Evolutionary conservation across 2,888 invertebrate species (phyloP).

Genomic region (Hofmannophila pseudospretella): DNA sequence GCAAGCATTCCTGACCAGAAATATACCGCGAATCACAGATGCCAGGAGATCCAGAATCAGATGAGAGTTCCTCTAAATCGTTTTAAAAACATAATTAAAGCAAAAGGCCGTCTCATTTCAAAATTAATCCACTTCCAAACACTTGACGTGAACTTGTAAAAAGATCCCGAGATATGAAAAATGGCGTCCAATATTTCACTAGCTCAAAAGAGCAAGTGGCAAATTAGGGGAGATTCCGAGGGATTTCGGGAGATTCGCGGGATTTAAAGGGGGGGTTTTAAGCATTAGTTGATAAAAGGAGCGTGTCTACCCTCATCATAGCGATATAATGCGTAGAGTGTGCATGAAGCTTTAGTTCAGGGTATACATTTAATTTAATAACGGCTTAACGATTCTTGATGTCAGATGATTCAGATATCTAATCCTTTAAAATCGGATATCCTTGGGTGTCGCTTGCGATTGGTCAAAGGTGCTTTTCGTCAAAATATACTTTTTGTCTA

Average conservation of each 20-base stretch:
- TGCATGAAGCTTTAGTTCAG: not conserved
- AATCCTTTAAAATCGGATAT: no score
- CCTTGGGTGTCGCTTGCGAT: no score
- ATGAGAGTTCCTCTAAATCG: no score
- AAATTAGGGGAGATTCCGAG: conserved; percentile 42
- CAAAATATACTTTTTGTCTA: no score
- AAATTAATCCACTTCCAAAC: conserved; percentile 14
- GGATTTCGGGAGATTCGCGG: no score
- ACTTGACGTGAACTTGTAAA: conserved; percentile 23
- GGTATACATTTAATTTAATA: not conserved
- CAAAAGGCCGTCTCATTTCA: no score
- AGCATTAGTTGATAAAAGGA: conserved; percentile 39
- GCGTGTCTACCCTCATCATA: conserved; percentile 9
- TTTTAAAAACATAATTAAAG: no score
- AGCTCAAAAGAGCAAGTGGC: conserved; percentile 38
- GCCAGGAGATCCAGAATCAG: no score
- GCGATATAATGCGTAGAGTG: conserved; percentile 4
- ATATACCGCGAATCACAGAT: no score
- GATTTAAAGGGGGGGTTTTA: conserved; percentile 34
- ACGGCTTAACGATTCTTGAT: not conserved
- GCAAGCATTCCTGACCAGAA: no score
- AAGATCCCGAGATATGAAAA: conserved; percentile 40
- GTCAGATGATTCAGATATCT: no score
- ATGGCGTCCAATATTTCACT: conserved; percentile 44
- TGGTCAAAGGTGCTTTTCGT: no score